Evolutionary conservation across 2,888 invertebrate genomes (phyloP).

Genomic region (Escarpia spicata): DNA sequence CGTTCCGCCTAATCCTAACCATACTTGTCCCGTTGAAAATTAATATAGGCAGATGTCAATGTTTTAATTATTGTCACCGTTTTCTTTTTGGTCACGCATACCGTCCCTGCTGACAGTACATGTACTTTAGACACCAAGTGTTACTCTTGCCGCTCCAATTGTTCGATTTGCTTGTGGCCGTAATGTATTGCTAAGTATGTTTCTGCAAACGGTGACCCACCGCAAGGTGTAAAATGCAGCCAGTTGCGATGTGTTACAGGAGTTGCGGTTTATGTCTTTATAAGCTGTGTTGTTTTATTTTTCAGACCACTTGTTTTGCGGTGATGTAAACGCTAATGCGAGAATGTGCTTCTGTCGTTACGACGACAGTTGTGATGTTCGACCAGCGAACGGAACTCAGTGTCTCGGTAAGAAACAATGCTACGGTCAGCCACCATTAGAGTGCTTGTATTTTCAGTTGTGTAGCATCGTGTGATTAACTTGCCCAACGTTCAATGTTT

Average conservation of each 20-base stretch:
- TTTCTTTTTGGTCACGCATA: too few relatives aligned
- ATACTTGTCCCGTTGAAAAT: too few relatives aligned
- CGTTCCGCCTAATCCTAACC: too few relatives aligned
- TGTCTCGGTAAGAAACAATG: not conserved
- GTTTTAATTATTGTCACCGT: too few relatives aligned
- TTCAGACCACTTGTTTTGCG: not conserved
- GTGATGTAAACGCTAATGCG: not conserved
- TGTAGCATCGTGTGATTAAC: not conserved
- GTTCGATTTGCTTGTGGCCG: too few relatives aligned
- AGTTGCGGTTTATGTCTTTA: not conserved
- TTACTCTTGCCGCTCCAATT: too few relatives aligned
- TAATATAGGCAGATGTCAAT: too few relatives aligned
- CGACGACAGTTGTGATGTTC: not conserved
- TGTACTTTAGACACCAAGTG: too few relatives aligned
- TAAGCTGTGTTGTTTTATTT: not conserved
- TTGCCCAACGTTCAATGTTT: not conserved
- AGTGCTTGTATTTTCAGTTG: not conserved
- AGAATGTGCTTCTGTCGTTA: slow-evolving; percentile 18
- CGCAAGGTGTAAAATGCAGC: not conserved
- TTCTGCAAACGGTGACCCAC: too few relatives aligned
- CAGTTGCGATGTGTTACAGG: not conserved
- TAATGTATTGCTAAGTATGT: too few relatives aligned
- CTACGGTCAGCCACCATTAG: not conserved
- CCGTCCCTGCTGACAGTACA: too few relatives aligned
- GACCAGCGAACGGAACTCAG: slow-evolving; percentile 13